Evolutionary conservation across 2,888 invertebrate genomes (phyloP).

Genomic region (Diaprepes abbreviatus): DNA sequence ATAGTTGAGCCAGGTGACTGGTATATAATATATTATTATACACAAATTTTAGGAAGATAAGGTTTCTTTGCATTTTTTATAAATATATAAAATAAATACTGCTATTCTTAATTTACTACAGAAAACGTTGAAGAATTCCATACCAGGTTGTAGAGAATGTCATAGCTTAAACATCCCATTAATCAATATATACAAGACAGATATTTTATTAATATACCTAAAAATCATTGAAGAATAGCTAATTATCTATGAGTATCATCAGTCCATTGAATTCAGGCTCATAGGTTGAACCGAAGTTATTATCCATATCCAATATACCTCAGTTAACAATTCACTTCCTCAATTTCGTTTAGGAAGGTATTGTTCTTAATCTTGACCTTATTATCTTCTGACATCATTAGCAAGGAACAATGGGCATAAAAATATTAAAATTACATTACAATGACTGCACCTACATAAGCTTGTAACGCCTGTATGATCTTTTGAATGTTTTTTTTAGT

Average conservation of each 20-base stretch:
- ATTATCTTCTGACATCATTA: conserved; percentile 58
- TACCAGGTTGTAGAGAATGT: background rate
- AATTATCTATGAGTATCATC: conserved; percentile 37
- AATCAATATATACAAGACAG: conserved; percentile 2
- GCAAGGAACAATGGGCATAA: conserved; percentile 52
- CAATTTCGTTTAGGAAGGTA: conserved; percentile 52
- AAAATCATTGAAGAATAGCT: conserved; percentile 23
- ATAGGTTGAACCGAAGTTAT: conserved; percentile 36
- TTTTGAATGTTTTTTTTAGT: conserved; percentile 13
- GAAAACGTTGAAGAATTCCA: background rate
- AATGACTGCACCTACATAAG: conserved; percentile 54
- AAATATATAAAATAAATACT: too few species aligned
- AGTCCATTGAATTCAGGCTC: conserved; percentile 14
- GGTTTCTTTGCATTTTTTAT: too few species aligned
- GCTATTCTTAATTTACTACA: too few species aligned
- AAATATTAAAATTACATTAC: conserved; percentile 56
- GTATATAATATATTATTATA: too few species aligned
- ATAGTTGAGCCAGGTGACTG: too few species aligned
- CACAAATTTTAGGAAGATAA: too few species aligned
- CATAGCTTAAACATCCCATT: background rate
- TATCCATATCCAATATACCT: conserved; percentile 44
- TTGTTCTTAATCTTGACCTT: conserved; percentile 59
- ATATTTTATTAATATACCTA: conserved; percentile 1
- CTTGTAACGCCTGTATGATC: conserved; percentile 31
- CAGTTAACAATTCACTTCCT: conserved; percentile 51